Percentiles rank a stretch among this genome's conserved stretches.
Conservation (phyloP, 2,113 vertebrate species). For the Tenrec ecaudatus region DNA sequence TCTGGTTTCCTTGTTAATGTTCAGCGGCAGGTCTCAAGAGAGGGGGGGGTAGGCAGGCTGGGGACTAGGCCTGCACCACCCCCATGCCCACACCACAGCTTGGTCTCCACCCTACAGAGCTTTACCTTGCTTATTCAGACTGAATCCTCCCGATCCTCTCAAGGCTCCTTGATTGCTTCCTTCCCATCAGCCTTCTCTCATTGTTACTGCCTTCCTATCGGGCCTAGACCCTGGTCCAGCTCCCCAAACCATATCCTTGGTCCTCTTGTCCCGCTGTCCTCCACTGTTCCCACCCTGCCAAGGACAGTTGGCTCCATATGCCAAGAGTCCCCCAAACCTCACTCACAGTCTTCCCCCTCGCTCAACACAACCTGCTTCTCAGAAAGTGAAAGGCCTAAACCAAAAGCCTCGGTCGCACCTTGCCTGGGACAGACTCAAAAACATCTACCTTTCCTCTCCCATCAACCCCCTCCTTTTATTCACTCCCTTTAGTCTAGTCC, state of each 20-base stretch:
- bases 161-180: background rate
- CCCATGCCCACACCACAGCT: too few species aligned
- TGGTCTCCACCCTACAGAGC: background rate
- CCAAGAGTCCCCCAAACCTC: background rate
- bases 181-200: background rate
- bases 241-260: background rate
- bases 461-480: too few species aligned
- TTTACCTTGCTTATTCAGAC: background rate
- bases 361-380: background rate
- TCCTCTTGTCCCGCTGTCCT: background rate
- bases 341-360: background rate
- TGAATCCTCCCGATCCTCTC: background rate
- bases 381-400: background rate
- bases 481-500: background rate
- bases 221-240: background rate
- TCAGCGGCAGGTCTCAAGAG: background rate
- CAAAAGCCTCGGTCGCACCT: background rate
- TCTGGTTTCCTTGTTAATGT: constrained; percentile 55
- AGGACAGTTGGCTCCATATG: background rate
- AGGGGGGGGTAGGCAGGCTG: background rate
- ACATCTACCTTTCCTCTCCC: background rate
- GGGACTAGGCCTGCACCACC: background rate
- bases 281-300: background rate
- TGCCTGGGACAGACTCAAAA: background rate
- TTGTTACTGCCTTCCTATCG: background rate